Conservation (phyloP, 2,888 invertebrate genomes). For the Acleris holmiana region DNA sequence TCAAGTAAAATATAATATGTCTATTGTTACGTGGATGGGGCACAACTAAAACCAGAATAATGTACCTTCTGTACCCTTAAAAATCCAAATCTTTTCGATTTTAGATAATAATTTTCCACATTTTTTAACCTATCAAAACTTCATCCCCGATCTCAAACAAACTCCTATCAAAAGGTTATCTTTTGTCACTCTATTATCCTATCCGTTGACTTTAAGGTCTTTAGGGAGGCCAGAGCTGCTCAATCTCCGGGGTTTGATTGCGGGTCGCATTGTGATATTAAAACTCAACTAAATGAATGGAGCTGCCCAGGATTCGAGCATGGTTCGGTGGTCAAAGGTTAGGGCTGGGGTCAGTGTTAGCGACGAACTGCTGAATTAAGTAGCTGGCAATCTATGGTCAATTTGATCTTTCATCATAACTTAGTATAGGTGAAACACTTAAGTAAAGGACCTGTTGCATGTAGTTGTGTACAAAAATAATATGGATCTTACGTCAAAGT, state of each 20-base stretch:
- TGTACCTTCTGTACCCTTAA: too few relatives aligned
- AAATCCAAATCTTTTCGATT: not conserved
- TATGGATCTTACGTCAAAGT: too few relatives aligned
- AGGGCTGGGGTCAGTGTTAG: not conserved
- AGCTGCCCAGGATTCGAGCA: constrained; percentile 13
- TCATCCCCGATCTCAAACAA: constrained; percentile 5
- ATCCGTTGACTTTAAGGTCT: constrained; percentile 17
- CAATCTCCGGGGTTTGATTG: constrained; percentile 10
- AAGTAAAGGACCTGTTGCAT: too few relatives aligned
- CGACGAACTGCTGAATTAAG: not conserved
- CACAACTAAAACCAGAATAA: too few relatives aligned
- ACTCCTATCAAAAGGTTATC: constrained; percentile 7
- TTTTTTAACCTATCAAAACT: constrained; percentile 3
- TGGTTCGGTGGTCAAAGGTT: constrained; percentile 28
- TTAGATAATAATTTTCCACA: not conserved
- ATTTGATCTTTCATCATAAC: too few relatives aligned
- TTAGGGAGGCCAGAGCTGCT: not conserved
- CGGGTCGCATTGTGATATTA: constrained; percentile 29
- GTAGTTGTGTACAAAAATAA: too few relatives aligned
- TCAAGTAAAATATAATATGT: too few relatives aligned
- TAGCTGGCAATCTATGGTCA: too few relatives aligned
- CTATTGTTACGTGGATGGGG: too few relatives aligned
- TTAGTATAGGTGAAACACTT: too few relatives aligned
- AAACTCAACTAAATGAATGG: constrained; percentile 28
- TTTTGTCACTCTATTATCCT: constrained; percentile 26